Percentiles rank a stretch among this genome's conserved stretches.
phyloP scores from a whole-genome alignment of 1,140 invertebrate genomes.

The Fopius arisanus region DNA sequence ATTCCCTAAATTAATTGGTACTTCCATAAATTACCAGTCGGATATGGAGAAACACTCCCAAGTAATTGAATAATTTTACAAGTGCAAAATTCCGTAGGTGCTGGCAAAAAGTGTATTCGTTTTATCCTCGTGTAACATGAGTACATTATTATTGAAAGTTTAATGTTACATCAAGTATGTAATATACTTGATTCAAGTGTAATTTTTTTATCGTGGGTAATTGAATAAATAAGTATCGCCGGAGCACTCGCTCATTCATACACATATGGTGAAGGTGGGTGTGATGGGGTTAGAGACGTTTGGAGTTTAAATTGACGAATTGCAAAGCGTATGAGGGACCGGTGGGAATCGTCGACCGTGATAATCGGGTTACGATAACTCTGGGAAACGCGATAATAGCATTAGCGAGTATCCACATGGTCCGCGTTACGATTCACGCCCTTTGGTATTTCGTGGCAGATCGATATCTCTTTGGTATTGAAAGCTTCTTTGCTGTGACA shows the following conservation, averaged over 20 bases:
- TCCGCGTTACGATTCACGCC: neutral
- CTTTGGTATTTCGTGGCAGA: neutral
- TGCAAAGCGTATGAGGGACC: neutral
- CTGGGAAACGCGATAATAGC: conserved; percentile 2
- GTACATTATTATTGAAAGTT: too few relatives aligned
- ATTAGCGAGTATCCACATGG: conserved; percentile 4
- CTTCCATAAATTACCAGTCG: too few relatives aligned
- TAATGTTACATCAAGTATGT: too few relatives aligned
- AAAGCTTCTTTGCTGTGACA: neutral
- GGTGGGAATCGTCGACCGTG: neutral
- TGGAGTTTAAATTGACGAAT: conserved; percentile 7
- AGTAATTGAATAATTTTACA: too few relatives aligned
- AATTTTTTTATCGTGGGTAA: too few relatives aligned
- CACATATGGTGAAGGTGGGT: neutral
- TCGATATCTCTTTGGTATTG: neutral
- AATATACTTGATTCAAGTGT: too few relatives aligned
- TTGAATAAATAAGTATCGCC: too few relatives aligned
- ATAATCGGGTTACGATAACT: conserved; percentile 11
- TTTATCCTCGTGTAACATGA: too few relatives aligned
- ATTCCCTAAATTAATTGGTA: too few relatives aligned
- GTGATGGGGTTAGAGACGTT: neutral
- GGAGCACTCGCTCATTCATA: neutral
- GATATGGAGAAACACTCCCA: too few relatives aligned
- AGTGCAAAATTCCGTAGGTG: too few relatives aligned
- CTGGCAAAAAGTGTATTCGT: too few relatives aligned